Evolutionary conservation across 2,113 vertebrate species (phyloP), one percentile per base, ranked within the genome.

Genomic region (Turdus rufiventris): DNA sequence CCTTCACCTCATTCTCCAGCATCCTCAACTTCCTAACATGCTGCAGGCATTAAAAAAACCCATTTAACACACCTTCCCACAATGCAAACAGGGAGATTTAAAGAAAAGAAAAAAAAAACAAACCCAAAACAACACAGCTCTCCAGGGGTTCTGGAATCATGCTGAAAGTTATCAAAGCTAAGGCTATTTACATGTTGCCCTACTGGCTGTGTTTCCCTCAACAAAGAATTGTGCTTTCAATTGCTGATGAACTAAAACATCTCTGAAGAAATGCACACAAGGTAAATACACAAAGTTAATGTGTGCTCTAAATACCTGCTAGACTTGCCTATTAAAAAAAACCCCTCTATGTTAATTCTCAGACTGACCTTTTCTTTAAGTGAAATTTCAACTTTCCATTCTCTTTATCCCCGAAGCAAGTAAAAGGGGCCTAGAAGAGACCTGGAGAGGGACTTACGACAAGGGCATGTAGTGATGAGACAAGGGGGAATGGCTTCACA

Each of bases 211-310:
- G 51, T 31, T 93, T 79, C 47, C 33, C 31, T 74, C 67, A 67
- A n/a, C 61, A 86, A 53, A 74, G 13, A 73, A 71, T 33, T 72
- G 20, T 40, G 53, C 74, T 86, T 95, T 61, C 85, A 85, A 68
- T 80, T 45, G 88, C 0, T 18, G 17, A 94, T 13, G 25, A 28
- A 34, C 12, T 63, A 72, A 57, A 38, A 72, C 29, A 29, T 79
- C 57, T 82, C 54, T 60, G 33, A 88, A 87, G 56, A 84, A 75
- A 51, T 18, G 18, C 14, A 21, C 31, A 74, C 29, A 57, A 45
- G 57, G 33, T 53, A 31, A 10, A 26, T 29, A 40, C 74, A 82
- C 48, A 91, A 71, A 58, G 50, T 67, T 71, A 28, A 76, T 9
- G 25, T 28, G 19, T 42, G 50, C 10, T 43, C 4, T 20, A 48